Evolutionary conservation across 2,113 vertebrate genomes (phyloP).

Genomic region (Actenoides hombroni): DNA sequence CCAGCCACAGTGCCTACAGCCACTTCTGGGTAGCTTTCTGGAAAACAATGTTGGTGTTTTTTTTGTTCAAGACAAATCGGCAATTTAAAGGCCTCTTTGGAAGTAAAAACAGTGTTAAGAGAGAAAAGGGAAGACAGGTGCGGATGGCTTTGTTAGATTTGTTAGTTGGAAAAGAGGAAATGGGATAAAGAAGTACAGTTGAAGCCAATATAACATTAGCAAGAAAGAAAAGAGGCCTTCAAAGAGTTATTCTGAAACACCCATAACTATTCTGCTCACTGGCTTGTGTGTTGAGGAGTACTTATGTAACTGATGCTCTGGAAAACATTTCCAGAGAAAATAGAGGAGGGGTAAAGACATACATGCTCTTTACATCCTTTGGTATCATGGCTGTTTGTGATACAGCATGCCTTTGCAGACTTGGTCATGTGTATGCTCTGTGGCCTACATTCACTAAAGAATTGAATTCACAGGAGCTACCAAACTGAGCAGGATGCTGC

Average conservation of each 20-base stretch:
- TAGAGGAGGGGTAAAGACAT: neutral
- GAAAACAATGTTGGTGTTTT: neutral
- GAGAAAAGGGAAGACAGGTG: neutral
- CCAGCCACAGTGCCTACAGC: neutral
- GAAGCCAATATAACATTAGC: neutral
- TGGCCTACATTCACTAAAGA: neutral
- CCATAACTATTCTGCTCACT: neutral
- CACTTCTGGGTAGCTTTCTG: neutral
- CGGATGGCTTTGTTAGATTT: neutral
- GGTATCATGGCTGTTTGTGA: neutral
- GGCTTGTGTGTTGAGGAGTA: neutral
- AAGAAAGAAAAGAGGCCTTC: neutral
- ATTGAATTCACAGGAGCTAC: neutral
- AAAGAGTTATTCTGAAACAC: neutral
- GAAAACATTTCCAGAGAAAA: neutral
- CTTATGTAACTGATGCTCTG: neutral
- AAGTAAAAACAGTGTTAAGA: neutral
- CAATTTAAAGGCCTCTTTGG: neutral
- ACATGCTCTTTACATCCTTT: neutral
- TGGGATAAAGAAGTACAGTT: neutral
- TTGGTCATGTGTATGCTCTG: neutral
- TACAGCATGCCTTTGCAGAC: neutral
- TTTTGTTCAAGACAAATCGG: neutral
- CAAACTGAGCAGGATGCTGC: neutral
- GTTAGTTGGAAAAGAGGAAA: neutral